Evolutionary conservation across 2,888 invertebrate species (phyloP).

Genomic region (Ennomos fuscantarius): DNA sequence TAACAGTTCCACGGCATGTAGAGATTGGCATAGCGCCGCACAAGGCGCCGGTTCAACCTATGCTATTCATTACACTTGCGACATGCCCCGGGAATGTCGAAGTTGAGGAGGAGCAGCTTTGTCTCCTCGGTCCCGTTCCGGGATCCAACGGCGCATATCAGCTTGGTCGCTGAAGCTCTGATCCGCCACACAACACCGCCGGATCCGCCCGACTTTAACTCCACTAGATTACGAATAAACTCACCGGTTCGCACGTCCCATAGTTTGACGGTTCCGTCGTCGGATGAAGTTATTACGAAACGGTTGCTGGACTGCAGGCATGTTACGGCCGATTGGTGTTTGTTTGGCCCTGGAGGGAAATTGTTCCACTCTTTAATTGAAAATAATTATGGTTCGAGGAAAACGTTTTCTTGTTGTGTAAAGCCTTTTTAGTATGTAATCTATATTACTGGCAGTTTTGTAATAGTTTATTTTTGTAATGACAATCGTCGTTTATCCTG

Average conservation of each 20-base stretch:
- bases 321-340: conserved; percentile 99
- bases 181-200: conserved; percentile 99
- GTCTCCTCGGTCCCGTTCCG: conserved; percentile 99
- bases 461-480: no score
- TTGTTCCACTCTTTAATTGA: no score
- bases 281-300: conserved; percentile 99
- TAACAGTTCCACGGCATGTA: conserved; percentile 79
- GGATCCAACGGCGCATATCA: conserved; percentile 99
- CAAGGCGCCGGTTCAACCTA: conserved; percentile 75
- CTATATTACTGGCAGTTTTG: no score
- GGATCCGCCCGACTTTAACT: conserved; percentile 96
- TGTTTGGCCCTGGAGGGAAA: conserved; percentile 90
- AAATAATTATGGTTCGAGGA: no score
- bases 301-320: conserved; percentile 98
- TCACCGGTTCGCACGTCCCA: conserved; percentile 99
- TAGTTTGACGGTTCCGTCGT: conserved; percentile 99
- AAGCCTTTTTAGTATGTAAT: no score
- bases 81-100: conserved; percentile 93
- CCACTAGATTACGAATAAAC: conserved; percentile 97
- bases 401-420: no score
- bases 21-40: conserved; percentile 76
- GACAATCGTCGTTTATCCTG: no score
- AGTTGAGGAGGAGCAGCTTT: conserved; percentile 98
- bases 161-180: conserved; percentile 96
- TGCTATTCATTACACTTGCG: conserved; percentile 85